These are phyloP conservation scores for Leptodirus hochenwartii DNA, from an alignment of 2,888 invertebrate genomes.

Conservation along the genomic window DNA sequence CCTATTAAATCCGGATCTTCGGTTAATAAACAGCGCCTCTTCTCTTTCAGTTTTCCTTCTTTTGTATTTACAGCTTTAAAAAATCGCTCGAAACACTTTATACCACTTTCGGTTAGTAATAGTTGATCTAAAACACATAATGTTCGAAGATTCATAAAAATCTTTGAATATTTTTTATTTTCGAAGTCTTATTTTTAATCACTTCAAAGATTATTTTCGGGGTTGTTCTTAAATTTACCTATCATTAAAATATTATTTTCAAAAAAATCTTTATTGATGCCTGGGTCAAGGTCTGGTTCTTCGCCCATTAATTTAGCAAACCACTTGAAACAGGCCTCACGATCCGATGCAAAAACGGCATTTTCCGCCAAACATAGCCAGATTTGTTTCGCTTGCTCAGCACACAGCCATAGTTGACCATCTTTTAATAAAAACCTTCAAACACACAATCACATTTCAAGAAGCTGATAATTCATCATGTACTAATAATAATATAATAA, in stretches of 20 bases:
- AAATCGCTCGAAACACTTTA: constrained; percentile 76
- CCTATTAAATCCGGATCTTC: constrained; percentile 92
- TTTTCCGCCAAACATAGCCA: constrained; percentile 92
- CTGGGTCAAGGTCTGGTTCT: constrained; percentile 91
- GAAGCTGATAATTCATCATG: too few relatives aligned
- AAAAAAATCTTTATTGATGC: constrained; percentile 90
- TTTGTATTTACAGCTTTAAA: constrained; percentile 91
- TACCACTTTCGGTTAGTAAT: constrained; percentile 84
- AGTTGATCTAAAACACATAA: constrained; percentile 85
- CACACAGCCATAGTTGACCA: constrained; percentile 91
- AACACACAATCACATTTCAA: too few relatives aligned
- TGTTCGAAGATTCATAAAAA: too few relatives aligned
- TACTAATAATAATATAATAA: neutral
- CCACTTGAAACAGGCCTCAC: constrained; percentile 97
- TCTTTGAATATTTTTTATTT: too few relatives aligned
- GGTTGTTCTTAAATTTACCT: too few relatives aligned
- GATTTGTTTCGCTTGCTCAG: constrained; percentile 92
- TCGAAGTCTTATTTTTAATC: too few relatives aligned
- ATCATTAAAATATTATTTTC: constrained; percentile 83
- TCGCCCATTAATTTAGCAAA: constrained; percentile 94
- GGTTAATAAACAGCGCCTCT: constrained; percentile 69
- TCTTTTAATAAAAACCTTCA: constrained; percentile 76
- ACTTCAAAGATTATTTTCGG: too few relatives aligned
- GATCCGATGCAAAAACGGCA: constrained; percentile 79
- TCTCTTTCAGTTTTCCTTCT: constrained; percentile 79